These are phyloP conservation scores for Neodontobutis hainanensis DNA, from an alignment of 2,113 vertebrate species.

Conservation along the genomic window DNA sequence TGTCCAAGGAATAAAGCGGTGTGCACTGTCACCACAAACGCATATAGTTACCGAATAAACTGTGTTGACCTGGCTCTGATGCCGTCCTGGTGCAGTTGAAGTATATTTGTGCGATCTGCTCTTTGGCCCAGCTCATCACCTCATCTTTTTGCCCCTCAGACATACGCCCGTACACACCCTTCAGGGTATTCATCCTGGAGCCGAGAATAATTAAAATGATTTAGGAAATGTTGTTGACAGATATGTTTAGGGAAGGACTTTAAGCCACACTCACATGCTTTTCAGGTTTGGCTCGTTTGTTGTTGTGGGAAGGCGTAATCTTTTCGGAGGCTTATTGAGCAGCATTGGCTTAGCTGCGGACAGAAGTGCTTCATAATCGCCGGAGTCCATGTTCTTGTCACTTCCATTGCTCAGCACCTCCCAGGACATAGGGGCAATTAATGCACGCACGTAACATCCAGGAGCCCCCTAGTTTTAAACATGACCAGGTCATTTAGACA, in stretches of 20 bases:
- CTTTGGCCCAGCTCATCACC: constrained; percentile 65
- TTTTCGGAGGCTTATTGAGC: constrained; percentile 3
- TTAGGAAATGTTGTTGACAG: not conserved
- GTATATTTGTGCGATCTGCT: constrained; percentile 46
- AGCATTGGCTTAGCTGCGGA: constrained; percentile 51
- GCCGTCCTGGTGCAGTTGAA: constrained; percentile 52
- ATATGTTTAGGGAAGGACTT: not conserved
- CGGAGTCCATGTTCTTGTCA: constrained; percentile 21
- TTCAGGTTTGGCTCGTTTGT: constrained; percentile 14
- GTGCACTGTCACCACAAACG: not conserved
- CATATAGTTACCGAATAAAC: no score
- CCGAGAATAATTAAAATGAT: not conserved
- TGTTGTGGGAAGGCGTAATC: constrained; percentile 34
- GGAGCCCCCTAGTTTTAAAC: constrained; percentile 32
- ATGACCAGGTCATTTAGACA: not conserved
- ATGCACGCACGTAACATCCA: constrained; percentile 64
- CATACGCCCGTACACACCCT: constrained; percentile 32
- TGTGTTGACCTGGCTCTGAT: constrained; percentile 24
- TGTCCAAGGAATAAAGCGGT: not conserved
- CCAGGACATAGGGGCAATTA: constrained; percentile 66
- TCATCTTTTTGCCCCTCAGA: constrained; percentile 34
- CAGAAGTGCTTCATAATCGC: constrained; percentile 52
- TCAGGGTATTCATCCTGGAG: constrained; percentile 66
- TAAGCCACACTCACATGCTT: constrained; percentile 56
- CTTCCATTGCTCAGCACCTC: constrained; percentile 17